A percentile compares a stretch with the other conserved stretches of the same genome.
Evolutionary conservation across 2,888 invertebrate genomes (phyloP).

Genomic region (Ophioninae sp.): DNA sequence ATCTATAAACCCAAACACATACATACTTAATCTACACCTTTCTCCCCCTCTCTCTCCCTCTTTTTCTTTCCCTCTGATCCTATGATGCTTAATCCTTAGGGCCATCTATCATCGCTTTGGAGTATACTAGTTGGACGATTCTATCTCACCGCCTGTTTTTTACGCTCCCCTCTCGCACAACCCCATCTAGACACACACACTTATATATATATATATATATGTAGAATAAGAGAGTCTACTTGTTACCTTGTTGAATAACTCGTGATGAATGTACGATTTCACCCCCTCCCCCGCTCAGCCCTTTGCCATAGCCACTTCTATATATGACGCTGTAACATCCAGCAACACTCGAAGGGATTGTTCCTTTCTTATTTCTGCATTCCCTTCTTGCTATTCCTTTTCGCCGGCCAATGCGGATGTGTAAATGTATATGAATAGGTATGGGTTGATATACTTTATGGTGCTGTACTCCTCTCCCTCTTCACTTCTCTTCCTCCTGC

Average conservation of each 20-base stretch:
- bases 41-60: constrained; percentile 23
- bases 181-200: background rate
- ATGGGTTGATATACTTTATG: constrained; percentile 27
- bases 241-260: constrained; percentile 80
- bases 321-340: constrained; percentile 19
- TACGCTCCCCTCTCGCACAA: constrained; percentile 70
- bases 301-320: constrained; percentile 17
- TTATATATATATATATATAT: constrained; percentile 5
- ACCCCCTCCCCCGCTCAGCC: constrained; percentile 50
- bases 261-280: constrained; percentile 78
- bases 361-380: constrained; percentile 48
- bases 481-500: constrained; percentile 9
- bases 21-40: background rate
- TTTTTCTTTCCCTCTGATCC: constrained; percentile 57
- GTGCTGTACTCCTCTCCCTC: constrained; percentile 27
- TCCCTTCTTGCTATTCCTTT: constrained; percentile 38
- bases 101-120: constrained; percentile 78
- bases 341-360: constrained; percentile 60
- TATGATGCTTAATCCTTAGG: constrained; percentile 76
- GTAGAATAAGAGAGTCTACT: constrained; percentile 70
- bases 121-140: constrained; percentile 79
- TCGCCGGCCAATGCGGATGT: constrained; percentile 10
- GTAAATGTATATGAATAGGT: background rate
- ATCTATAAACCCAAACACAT: constrained; percentile 9
- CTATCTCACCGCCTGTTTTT: constrained; percentile 78